Conservation (phyloP, 2,888 invertebrate species). For the Bombylius discolor region DNA sequence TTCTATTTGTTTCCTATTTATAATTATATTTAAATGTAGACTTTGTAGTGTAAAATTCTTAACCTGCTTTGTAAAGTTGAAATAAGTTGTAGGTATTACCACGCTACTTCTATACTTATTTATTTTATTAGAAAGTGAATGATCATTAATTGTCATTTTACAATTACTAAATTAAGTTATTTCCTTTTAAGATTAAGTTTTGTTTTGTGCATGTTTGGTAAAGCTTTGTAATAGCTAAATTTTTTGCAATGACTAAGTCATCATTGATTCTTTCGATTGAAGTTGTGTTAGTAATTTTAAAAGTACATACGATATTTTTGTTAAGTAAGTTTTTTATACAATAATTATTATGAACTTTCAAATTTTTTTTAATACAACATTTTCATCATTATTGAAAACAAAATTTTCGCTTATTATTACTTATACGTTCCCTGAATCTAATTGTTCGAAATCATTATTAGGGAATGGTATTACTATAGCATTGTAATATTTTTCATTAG, state of each 20-base stretch:
- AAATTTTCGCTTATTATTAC: not conserved
- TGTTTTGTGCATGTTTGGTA: not conserved
- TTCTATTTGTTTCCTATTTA: not conserved
- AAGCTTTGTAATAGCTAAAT: not conserved
- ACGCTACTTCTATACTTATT: not conserved
- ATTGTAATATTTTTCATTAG: not conserved
- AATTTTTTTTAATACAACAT: not conserved
- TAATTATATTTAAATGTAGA: not conserved
- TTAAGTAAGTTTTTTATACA: slow-evolving; percentile 1
- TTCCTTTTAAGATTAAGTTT: not conserved
- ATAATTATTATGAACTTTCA: not conserved
- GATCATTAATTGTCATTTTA: not conserved
- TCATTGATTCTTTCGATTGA: not conserved
- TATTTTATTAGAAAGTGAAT: not conserved
- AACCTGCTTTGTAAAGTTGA: not conserved
- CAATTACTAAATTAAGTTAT: not conserved
- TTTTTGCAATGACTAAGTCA: not conserved
- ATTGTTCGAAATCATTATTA: not conserved
- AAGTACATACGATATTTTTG: not conserved
- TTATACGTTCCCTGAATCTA: not conserved
- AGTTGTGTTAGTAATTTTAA: not conserved
- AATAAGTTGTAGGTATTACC: not conserved
- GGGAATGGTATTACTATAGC: slow-evolving; percentile 2
- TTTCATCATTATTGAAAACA: not conserved
- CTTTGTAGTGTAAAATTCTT: not conserved